Base-by-base conservation (phyloP, 2,797 vertebrate species). In the Pseudochirops corinnae region DNA sequence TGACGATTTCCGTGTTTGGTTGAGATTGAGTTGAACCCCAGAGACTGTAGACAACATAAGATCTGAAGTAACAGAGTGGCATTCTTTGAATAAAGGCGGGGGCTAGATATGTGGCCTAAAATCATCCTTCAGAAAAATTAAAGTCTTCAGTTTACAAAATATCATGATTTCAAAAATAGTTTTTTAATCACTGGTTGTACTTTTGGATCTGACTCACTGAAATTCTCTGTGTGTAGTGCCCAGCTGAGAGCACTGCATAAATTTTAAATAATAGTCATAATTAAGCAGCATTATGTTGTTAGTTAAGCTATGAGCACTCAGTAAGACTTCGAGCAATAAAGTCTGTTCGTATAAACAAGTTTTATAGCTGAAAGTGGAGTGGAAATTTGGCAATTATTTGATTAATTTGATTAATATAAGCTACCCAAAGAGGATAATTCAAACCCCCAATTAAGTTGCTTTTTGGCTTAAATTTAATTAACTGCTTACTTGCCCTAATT, bases 251-350 rank as follows among this genome's bases (percentile, higher is more conserved):
- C 67, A 93, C 92, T 90, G 46, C 26, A 90, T 90, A 90, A 90
- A 90, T 55, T 52, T 90, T 94, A 94, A 97, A 95, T 94, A 91
- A 94, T 87, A 60, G 46, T 91, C 91, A 56, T 0, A 11, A 95
- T 94, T 94, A 95, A 94, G 18, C 16, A 18, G 21, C 14, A 93
- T 10, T 92, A 29, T 95, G 18, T 94, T 94, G 46, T 56, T 52
- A 90, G 90, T 90, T 92, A 96, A 96, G 53, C 94, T 96, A 92
- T 92, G 93, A 93, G 46, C 50, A 91, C 94, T 96, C 53, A 96
- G 60, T 94, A 92, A 98, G n/a, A 93, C 90, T 0, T 93, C 0
- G 55, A 91, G 87, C 33, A 91, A n/a, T 94, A 93, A 97, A 95
- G 93, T 29, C 9, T 94, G 94, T 91, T 74, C 16, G 90, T 39